Evolutionary conservation across 2,113 vertebrate species (phyloP).

Genomic region (Rafetus swinhoei): DNA sequence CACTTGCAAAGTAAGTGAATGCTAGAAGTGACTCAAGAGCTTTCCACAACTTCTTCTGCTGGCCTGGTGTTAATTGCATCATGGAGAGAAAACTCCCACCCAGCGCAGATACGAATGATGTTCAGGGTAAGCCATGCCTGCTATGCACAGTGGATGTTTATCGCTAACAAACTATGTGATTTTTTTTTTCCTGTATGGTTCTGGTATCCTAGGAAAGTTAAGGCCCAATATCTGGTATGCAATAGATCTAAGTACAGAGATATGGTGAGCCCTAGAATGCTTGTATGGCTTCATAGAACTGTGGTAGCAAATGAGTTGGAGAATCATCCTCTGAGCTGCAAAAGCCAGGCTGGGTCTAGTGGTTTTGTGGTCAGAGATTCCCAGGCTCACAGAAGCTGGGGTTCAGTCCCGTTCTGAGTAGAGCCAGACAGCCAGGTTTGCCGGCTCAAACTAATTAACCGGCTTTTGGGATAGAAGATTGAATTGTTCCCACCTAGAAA

Average conservation of each 20-base stretch:
- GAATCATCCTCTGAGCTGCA: not conserved
- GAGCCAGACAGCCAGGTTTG: not conserved
- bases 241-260: not conserved
- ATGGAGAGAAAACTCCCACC: not conserved
- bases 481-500: not conserved
- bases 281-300: too few species aligned
- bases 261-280: not conserved
- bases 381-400: not conserved
- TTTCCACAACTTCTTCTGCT: not conserved
- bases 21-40: not conserved
- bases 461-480: not conserved
- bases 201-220: not conserved
- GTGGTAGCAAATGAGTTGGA: not conserved
- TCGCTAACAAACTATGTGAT: not conserved
- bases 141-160: not conserved
- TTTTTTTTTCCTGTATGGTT: not conserved
- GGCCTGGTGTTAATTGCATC: not conserved
- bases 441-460: not conserved
- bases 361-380: not conserved
- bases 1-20: too few species aligned
- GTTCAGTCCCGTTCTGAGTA: not conserved
- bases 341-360: not conserved
- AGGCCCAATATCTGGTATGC: not conserved
- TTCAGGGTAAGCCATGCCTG: not conserved
- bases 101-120: not conserved